Base-by-base conservation (phyloP, 2,113 vertebrate species). In the Muscicapa adusta region DNA sequence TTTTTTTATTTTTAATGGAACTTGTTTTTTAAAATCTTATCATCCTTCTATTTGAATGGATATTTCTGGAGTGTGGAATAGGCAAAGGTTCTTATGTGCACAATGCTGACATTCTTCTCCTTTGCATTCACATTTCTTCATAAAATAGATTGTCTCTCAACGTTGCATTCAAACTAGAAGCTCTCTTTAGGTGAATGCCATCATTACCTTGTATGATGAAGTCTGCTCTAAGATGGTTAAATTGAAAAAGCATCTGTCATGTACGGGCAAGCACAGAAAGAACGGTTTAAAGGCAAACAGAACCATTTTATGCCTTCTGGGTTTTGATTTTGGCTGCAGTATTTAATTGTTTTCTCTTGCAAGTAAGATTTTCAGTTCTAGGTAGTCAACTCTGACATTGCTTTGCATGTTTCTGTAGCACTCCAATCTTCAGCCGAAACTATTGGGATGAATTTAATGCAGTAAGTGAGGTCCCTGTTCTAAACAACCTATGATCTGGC, bases 201-300 rank as follows among this genome's bases (percentile, higher is more conserved):
- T 78, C 66, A 31, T 88, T 91, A 20, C 76, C 85, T 26, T 61
- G 33, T 61, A 25, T 66, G 73, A 76, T 54, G 58, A 84, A 67
- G 79, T 83, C 85, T 92, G 22, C 73, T 87, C 12, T 50, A 34
- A 56, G 71, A 42, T 91, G 65, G 70, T 81, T 82, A 78, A 45
- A 86, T 96, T 95, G 88, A 88, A 85, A 90, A 95, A 88, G 68
- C 70, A 91, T 60, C 68, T 89, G 79, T 85, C 85, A 73, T 45
- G 38, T 89, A 80, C 74, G 75, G 61, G 67, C 77, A 87, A 80
- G 85, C 62, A 84, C 9, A 58, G 73, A 73, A 88, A 45, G 10
- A 31, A n/a, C n/a, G 34, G 24, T 82, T 33, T 40, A n/a, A 74
- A 67, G 45, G 53, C 24, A 74, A 74, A 60, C 45, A 74, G 43